A percentile compares a stretch with the other conserved stretches of the same genome.
These are phyloP conservation scores for Indicator maculatus DNA, from an alignment of 2,113 vertebrate species.

Conservation along the genomic window DNA sequence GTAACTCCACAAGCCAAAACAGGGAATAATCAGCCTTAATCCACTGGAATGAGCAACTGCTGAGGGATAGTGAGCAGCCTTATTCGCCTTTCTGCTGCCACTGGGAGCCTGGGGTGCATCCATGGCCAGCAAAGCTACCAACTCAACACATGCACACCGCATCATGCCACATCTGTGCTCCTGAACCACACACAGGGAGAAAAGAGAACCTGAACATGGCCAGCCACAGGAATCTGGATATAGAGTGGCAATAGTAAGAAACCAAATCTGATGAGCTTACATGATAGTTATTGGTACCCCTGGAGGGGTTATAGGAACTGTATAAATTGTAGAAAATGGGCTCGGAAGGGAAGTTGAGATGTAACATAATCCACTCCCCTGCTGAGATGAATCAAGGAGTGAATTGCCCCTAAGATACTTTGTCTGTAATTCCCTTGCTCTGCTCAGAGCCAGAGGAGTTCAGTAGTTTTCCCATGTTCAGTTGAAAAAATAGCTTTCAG, in stretches of 20 bases:
- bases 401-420: not conserved
- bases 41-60: not conserved
- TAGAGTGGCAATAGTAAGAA: not conserved
- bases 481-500: not conserved
- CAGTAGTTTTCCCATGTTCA: not conserved
- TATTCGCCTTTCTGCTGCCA: not conserved
- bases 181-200: not conserved
- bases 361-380: not conserved
- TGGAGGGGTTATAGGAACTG: not conserved
- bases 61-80: fast-evolving
- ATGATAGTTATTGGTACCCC: not conserved
- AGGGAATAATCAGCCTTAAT: constrained; percentile 3
- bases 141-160: fast-evolving
- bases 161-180: fast-evolving
- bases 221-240: not conserved
- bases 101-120: not conserved
- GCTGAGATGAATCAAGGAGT: not conserved
- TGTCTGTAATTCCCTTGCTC: not conserved
- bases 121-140: not conserved
- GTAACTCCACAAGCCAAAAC: not conserved
- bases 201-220: not conserved
- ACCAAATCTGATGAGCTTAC: not conserved
- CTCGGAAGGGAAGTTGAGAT: not conserved
- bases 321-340: not conserved
- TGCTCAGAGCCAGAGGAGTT: not conserved